Evolutionary conservation across 2,888 invertebrate genomes (phyloP), one percentile per base, ranked within the genome.

Genomic region (Pseudococcus viburni): DNA sequence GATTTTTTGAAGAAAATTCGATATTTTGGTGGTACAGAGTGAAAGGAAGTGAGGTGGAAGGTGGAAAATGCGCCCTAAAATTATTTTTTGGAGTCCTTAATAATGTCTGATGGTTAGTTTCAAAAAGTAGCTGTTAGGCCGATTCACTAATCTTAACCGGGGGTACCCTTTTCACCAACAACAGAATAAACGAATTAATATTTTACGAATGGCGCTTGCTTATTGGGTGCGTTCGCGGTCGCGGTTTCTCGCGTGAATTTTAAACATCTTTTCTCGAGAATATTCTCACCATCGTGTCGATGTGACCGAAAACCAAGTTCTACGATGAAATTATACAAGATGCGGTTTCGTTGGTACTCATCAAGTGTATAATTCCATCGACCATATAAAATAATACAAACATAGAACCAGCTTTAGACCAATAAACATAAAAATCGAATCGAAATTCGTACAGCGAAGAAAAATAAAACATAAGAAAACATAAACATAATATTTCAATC

Each of bases 401-500:
- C 15, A 1, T n/a, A 12, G 42, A 42, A n/a, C 55, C n/a, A 51
- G 17, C 17, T 17, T 17, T 55, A 55, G 12, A 51, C 48, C 12
- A 51, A 55, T 55, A 55, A 7, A 55, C n/a, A 51, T 22, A 22
- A 8, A 59, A 6, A 1, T 19, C 19, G 64, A 64, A 64, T 55
- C 55, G n/a, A 55, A 55, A 51, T 51, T 12, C 51, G 42, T 9
- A 51, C 11, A 51, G 26, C 26, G 26, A 15, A 59, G 59, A 59
- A n/a, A 59, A 59, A n/a, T 7, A 59, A 19, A 22, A 64, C 64
- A 22, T 64, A 64, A 77, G 77, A 77, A 77, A 39, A 33, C 39
- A 42, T 73, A 73, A 77, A 77, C 77, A 77, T 77, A 77, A 77
- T 77, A 73, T 73, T 77, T 77, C 77, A 77, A 77, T 77, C 77